Base-by-base conservation (phyloP, 1,140 invertebrate genomes). In the Chymomyza costata region DNA sequence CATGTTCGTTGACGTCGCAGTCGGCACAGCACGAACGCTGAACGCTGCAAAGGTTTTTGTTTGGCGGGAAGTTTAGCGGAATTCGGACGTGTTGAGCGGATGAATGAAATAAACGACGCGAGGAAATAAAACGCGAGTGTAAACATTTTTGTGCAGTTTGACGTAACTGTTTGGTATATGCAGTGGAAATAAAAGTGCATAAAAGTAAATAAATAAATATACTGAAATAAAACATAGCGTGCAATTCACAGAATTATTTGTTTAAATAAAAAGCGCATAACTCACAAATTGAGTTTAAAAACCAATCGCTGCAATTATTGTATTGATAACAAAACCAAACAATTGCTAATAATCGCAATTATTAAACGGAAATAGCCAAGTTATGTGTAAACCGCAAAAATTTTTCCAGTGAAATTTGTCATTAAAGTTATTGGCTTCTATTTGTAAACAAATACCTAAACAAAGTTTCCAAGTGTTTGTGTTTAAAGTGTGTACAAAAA, bases 51-150 rank as follows among this genome's bases (percentile, higher is more conserved):
- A 19, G 28, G 14, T 11, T 11, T 34, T 21, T 31, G 37, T 5
- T 15, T 25, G 14, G 10, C 18, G 31, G 30, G 45, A 55, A 60
- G 38, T 28, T 49, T 37, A 21, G 47, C 32, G 19, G 51, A n/a
- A n/a, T 16, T 7, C 18, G 45, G 52, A 32, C 32, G 57, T 55
- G 44, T 37, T 7, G 10, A 30, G 40, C 50, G 56, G 37, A 25
- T 45, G 10, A 19, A 2, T 2, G n/a, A 16, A 17, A 14, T 30
- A 17, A 35, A 18, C n/a, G 28, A n/a, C 31, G n/a, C 21, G 10
- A 21, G 10, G 5, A 31, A 45, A 14, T 17, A 3, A 14, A 47
- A 21, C 45, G 57, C 52, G 57, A 32, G 18, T 45, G 21, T 25
- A 25, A n/a, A n/a, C n/a, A n/a, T n/a, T n/a, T 54, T 50, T 25